These are phyloP conservation scores for Lasiurus cinereus DNA, from an alignment of 2,113 vertebrate genomes.

Conservation along the genomic window DNA sequence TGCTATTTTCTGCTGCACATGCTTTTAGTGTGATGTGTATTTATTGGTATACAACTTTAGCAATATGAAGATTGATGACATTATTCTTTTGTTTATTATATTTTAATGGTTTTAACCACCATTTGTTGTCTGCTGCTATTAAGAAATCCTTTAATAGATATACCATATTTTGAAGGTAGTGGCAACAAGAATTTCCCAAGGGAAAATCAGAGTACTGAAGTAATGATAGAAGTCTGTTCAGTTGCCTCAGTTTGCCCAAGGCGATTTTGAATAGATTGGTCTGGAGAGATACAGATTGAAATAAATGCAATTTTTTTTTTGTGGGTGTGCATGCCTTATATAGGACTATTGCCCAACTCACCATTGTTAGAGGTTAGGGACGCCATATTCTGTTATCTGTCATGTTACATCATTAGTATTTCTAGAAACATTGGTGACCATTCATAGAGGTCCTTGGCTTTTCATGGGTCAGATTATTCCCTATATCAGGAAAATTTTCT, in stretches of 20 bases:
- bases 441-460: background rate
- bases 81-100: conserved; percentile 52
- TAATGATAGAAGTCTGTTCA: background rate
- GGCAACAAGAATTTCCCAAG: conserved; percentile 14
- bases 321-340: background rate
- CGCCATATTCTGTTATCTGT: background rate
- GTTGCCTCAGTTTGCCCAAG: background rate
- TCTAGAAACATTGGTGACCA: background rate
- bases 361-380: background rate
- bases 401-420: background rate
- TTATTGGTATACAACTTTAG: background rate
- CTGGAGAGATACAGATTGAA: background rate
- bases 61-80: conserved; percentile 12
- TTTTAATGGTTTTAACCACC: conserved; percentile 19
- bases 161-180: conserved; percentile 24
- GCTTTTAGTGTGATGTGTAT: conserved; percentile 18
- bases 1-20: background rate
- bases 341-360: background rate
- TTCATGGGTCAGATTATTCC: background rate
- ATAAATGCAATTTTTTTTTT: background rate
- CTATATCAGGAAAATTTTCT: too few species aligned
- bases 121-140: conserved; percentile 46
- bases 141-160: conserved; percentile 43
- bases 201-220: conserved; percentile 29
- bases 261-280: background rate